Evolutionary conservation across 2,888 invertebrate genomes (phyloP), one percentile per base, ranked within the genome.

Genomic region (Toxonevra muliebris): DNA sequence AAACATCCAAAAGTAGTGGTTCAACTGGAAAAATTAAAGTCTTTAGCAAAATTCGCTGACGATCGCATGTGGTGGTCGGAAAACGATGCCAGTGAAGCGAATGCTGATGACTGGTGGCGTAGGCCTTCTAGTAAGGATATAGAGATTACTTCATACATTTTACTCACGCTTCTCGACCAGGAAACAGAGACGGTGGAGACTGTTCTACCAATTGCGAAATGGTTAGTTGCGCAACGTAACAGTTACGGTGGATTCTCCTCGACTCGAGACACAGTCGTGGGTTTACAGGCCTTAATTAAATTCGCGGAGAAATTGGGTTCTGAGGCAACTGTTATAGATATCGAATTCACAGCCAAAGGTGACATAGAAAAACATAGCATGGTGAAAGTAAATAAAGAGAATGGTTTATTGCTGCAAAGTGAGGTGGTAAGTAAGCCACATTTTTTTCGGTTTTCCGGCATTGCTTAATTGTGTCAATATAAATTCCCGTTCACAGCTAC

Each of bases 101-200:
- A 30, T 30, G 3, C 2, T 4, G 3, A 2, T 30, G 30, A 2
- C 30, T 53, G 43, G 20, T 69, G 68, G 20, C 86, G 85, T 71
- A 84, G 90, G 70, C 90, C 93, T 0, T 88, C 89, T 69, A 91
- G 93, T 48, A 89, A 92, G 1, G 83, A 84, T 75, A 86, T 97
- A 4, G 94, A 95, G 83, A 93, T 95, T 75, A 96, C 97, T 0
- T 91, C 97, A 0, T 98, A 97, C 84, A 93, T 92, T 0, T 86
- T 98, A 66, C 87, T 96, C 65, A 90, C 94, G 0, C 78, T 90
- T 13, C 87, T 88, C 66, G 84, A 84, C 4, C n/a, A n/a, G n/a
- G 30, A 30, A 30, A 86, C 85, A 68, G 73, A 73, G 61, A 20
- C 55, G 40, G 77, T 79, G 2, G 80, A 79, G 40, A 73, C 74